Evolutionary conservation across 2,888 invertebrate genomes (phyloP).

Genomic region (Xiphydria camelus): DNA sequence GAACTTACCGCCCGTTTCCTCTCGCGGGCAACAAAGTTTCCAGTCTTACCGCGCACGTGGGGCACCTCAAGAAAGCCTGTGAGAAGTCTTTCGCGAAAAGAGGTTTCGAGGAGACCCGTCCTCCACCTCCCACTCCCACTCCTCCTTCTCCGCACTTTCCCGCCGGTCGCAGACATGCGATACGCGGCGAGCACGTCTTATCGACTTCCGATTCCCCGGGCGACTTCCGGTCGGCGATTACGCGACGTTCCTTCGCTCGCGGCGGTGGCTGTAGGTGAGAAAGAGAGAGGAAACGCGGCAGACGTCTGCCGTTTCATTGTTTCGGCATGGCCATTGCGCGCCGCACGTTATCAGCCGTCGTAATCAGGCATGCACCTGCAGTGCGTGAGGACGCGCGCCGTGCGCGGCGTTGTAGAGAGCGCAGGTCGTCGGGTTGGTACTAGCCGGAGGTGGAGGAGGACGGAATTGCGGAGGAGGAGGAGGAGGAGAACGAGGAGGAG

Average conservation of each 20-base stretch:
- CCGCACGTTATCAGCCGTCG: slow-evolving; percentile 41
- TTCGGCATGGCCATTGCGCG: slow-evolving; percentile 32
- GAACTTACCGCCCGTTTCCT: too few species aligned
- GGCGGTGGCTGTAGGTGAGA: too few species aligned
- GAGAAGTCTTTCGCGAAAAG: too few species aligned
- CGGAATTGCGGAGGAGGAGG: slow-evolving; percentile 2
- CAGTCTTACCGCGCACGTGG: too few species aligned
- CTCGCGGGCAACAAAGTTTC: too few species aligned
- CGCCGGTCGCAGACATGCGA: too few species aligned
- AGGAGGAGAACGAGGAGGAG: slow-evolving; percentile 29
- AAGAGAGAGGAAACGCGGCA: too few species aligned
- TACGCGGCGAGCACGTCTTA: slow-evolving; percentile 9
- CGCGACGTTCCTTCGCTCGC: too few species aligned
- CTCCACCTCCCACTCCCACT: too few species aligned
- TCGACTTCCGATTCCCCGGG: slow-evolving; percentile 17
- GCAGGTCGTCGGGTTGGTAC: slow-evolving; percentile 9
- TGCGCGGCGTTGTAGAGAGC: slow-evolving; percentile 10
- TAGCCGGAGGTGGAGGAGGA: slow-evolving; percentile 19
- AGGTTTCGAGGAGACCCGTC: too few species aligned
- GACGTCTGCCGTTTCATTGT: slow-evolving; percentile 35
- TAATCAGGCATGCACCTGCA: slow-evolving; percentile 37
- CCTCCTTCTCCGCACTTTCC: too few species aligned
- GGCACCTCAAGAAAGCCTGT: too few species aligned
- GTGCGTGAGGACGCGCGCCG: slow-evolving; percentile 10
- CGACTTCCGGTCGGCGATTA: not conserved